A percentile compares a stretch with the other conserved stretches of the same genome.
Conservation (phyloP, 2,797 vertebrate species). For the Danio albolineatus region DNA sequence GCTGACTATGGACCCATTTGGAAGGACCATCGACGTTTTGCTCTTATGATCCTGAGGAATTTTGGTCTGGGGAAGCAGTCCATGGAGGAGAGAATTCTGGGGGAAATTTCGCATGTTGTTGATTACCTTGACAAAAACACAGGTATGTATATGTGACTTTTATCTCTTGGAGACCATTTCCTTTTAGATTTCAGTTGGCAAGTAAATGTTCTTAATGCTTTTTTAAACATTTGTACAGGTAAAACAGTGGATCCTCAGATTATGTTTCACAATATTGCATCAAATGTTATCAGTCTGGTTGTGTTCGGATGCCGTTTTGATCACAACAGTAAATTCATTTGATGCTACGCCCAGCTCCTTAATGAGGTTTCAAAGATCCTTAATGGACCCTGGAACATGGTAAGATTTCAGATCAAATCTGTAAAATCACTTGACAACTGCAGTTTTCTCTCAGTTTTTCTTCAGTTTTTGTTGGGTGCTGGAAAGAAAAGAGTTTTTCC, state of each 20-base stretch:
- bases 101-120: slow-evolving; percentile 65
- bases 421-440: no score
- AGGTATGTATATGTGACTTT: slow-evolving; percentile 60
- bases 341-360: slow-evolving; percentile 62
- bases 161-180: not conserved
- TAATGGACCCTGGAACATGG: slow-evolving; percentile 77
- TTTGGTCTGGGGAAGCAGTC: slow-evolving; percentile 79
- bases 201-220: no score
- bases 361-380: slow-evolving; percentile 68
- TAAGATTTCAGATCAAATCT: slow-evolving; percentile 60
- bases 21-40: slow-evolving; percentile 78
- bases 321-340: slow-evolving; percentile 67
- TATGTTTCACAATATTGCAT: slow-evolving; percentile 72
- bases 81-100: slow-evolving; percentile 77
- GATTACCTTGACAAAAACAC: slow-evolving; percentile 62
- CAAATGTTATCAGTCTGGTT: slow-evolving; percentile 76
- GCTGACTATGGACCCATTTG: slow-evolving; percentile 71
- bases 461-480: no score
- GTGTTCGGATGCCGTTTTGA: slow-evolving; percentile 74
- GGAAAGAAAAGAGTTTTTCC: no score
- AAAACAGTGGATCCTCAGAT: slow-evolving; percentile 65
- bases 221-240: slow-evolving; percentile 59
- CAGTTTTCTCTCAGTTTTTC: not conserved
- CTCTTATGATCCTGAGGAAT: slow-evolving; percentile 76
- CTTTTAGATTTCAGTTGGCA: no score